Percentiles rank a stretch among this genome's conserved stretches.
phyloP scores from a whole-genome alignment of 2,888 invertebrate species.

The Drosophila seclusa region DNA sequence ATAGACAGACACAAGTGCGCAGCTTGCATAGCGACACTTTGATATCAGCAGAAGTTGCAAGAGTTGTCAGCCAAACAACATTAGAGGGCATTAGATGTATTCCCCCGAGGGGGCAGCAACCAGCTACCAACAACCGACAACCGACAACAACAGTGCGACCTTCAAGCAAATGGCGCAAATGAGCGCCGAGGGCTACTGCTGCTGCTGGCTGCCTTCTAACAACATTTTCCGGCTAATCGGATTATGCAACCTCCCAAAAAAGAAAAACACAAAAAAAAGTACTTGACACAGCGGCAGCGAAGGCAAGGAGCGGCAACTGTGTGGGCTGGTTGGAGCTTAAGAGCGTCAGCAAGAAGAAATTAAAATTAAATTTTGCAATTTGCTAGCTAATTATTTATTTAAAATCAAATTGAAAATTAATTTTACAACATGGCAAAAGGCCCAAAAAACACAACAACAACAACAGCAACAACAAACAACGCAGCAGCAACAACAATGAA shows the following conservation, averaged over 20 bases:
- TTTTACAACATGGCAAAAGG: slow-evolving; percentile 80
- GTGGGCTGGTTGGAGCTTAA: slow-evolving; percentile 22
- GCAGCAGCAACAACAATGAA: slow-evolving; percentile 44
- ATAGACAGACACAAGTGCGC: slow-evolving; percentile 47
- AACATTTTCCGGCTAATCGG: slow-evolving; percentile 75
- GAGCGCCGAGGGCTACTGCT: slow-evolving; percentile 36
- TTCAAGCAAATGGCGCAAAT: slow-evolving; percentile 63
- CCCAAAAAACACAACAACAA: slow-evolving; percentile 27
- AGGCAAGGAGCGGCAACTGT: neutral
- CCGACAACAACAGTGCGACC: slow-evolving; percentile 36
- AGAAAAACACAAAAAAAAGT: slow-evolving; percentile 1
- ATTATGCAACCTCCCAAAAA: slow-evolving; percentile 53
- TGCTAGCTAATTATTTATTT: slow-evolving; percentile 85
- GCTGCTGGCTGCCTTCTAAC: slow-evolving; percentile 49
- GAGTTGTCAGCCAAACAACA: slow-evolving; percentile 68
- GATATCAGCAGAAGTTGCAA: slow-evolving; percentile 26
- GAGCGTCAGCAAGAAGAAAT: slow-evolving; percentile 69
- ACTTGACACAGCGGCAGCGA: slow-evolving; percentile 43
- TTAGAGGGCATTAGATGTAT: slow-evolving; percentile 80
- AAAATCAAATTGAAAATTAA: slow-evolving; percentile 85
- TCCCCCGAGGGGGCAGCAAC: slow-evolving; percentile 57
- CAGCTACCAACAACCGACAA: neutral
- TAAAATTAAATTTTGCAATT: slow-evolving; percentile 85
- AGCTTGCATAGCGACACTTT: slow-evolving; percentile 67
- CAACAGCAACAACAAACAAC: slow-evolving; percentile 24